Evolutionary conservation across 2,113 vertebrate genomes (phyloP).

Genomic region (Actenoides lindsayi): DNA sequence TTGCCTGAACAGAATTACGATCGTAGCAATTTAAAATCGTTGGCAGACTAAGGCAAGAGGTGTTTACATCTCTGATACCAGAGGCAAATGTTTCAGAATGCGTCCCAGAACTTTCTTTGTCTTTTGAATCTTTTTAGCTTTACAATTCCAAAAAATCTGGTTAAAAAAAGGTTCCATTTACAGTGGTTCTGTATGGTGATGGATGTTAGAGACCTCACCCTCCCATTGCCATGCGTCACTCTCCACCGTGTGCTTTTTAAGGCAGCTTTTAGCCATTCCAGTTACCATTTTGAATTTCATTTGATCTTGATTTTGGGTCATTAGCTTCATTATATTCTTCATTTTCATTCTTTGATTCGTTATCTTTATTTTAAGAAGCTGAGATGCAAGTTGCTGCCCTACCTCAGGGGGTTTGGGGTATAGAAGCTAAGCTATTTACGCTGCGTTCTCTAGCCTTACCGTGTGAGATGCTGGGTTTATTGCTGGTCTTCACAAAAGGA

Average conservation of each 20-base stretch:
- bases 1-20: not conserved
- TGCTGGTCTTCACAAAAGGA: constrained; percentile 6
- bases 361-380: constrained; percentile 16
- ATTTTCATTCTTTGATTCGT: constrained; percentile 4
- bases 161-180: not conserved
- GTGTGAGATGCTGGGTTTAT: not conserved
- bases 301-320: not conserved
- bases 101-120: not conserved
- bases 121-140: not conserved
- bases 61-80: not conserved
- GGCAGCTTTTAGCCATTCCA: not conserved
- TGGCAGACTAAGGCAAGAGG: not conserved
- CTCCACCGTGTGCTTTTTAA: not conserved
- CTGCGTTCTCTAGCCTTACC: not conserved
- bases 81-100: not conserved
- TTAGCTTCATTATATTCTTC: not conserved
- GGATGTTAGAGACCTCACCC: not conserved
- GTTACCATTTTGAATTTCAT: not conserved
- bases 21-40: not conserved
- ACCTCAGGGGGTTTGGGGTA: not conserved
- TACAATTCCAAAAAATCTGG: not conserved
- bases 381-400: not conserved
- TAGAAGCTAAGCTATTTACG: constrained; percentile 15
- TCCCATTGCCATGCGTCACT: not conserved
- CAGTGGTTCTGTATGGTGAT: not conserved